Evolutionary conservation across 2,797 vertebrate genomes (phyloP).

Genomic region (Meriones psammophilus): DNA sequence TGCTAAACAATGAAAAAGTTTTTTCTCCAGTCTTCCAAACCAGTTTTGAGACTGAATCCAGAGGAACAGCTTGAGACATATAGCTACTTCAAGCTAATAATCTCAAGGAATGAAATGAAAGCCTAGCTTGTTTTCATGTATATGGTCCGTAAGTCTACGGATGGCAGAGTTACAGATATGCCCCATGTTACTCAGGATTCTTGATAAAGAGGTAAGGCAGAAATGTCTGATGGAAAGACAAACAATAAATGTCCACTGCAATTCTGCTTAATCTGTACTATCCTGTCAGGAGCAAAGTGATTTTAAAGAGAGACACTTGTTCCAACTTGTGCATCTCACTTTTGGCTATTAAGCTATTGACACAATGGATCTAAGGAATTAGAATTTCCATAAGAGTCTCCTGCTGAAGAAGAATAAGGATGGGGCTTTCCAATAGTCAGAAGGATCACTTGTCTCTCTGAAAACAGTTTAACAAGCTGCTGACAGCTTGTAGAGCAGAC

Average conservation of each 20-base stretch:
- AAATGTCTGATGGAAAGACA: not conserved
- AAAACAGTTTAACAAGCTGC: not conserved
- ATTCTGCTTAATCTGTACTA: not conserved
- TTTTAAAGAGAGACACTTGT: not conserved
- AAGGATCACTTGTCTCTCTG: not conserved
- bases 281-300: not conserved
- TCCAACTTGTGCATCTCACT: not conserved
- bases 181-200: not conserved
- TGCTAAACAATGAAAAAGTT: not conserved
- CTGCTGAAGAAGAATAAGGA: not conserved
- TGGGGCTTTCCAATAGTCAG: not conserved
- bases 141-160: not conserved
- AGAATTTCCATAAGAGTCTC: not conserved
- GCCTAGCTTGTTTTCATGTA: not conserved
- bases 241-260: not conserved
- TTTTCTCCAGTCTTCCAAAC: not conserved
- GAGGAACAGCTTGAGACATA: not conserved
- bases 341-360: not conserved
- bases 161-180: not conserved
- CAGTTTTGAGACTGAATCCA: conserved; percentile 17
- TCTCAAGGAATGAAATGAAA: conserved; percentile 17
- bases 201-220: conserved; percentile 41
- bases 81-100: not conserved
- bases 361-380: not conserved
- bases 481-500: not conserved